These are phyloP conservation scores for Drosophila nigritarsus DNA, from an alignment of 2,888 invertebrate genomes.

Conservation along the genomic window DNA sequence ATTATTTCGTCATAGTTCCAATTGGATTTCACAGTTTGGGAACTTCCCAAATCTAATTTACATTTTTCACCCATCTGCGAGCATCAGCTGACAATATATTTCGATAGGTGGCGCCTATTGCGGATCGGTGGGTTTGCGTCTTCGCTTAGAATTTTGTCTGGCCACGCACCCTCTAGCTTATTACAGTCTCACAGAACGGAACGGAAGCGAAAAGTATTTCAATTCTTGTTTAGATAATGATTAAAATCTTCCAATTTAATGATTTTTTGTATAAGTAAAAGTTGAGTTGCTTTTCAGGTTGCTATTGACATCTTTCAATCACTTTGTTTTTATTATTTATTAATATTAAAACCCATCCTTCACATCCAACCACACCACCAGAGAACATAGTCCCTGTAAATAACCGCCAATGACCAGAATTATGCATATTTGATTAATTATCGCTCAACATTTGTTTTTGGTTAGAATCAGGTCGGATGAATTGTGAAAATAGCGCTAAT, in stretches of 20 bases:
- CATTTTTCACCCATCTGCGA: neutral
- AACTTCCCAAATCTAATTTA: neutral
- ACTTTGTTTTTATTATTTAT: neutral
- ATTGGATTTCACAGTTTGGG: neutral
- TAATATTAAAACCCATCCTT: neutral
- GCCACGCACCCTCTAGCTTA: neutral
- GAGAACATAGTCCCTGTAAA: neutral
- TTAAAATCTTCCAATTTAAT: neutral
- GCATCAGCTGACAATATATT: neutral
- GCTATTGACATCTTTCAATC: neutral
- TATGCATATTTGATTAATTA: neutral
- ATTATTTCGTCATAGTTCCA: neutral
- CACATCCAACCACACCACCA: neutral
- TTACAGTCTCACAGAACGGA: neutral
- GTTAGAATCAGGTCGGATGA: neutral
- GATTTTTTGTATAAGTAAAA: neutral
- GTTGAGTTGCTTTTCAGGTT: neutral
- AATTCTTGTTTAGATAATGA: neutral
- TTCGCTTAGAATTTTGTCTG: neutral
- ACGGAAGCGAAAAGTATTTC: too few species aligned
- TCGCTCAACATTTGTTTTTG: neutral
- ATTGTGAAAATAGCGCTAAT: neutral
- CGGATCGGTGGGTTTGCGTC: neutral
- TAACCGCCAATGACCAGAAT: neutral
- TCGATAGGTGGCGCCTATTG: neutral